phyloP scores from a whole-genome alignment of 2,113 vertebrate species.

The Vulpes vulpes region DNA sequence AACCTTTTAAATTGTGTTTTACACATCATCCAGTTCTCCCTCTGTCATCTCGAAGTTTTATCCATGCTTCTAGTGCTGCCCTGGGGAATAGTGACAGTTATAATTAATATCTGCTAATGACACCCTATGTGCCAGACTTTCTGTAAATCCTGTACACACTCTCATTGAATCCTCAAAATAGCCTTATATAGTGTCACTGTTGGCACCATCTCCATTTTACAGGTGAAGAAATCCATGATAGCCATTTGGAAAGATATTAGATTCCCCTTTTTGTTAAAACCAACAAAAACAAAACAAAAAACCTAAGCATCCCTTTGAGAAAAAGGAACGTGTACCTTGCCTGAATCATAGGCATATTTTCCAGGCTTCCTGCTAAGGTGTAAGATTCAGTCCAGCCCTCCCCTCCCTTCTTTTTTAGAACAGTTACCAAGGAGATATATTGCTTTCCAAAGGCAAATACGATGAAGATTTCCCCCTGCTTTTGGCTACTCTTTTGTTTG shows the following conservation, averaged over 20 bases:
- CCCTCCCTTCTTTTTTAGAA: slow-evolving; percentile 71
- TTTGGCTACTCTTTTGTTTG: slow-evolving; percentile 63
- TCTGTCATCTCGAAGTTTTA: slow-evolving; percentile 13
- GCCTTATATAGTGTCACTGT: background rate
- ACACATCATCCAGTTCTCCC: background rate
- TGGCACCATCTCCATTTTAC: background rate
- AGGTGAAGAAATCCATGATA: background rate
- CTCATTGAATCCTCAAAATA: background rate
- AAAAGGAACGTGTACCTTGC: slow-evolving; percentile 31
- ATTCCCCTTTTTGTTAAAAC: slow-evolving; percentile 44
- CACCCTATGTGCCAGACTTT: background rate
- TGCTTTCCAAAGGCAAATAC: slow-evolving; percentile 78
- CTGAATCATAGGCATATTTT: slow-evolving; percentile 56
- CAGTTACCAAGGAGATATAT: slow-evolving; percentile 84
- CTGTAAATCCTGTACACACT: background rate
- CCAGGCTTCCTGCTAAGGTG: slow-evolving; percentile 63
- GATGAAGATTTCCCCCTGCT: slow-evolving; percentile 56
- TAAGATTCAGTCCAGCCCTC: slow-evolving; percentile 60
- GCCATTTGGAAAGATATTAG: background rate
- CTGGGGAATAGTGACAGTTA: background rate
- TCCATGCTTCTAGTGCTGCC: background rate
- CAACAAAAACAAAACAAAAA: background rate
- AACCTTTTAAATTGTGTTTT: slow-evolving; percentile 7
- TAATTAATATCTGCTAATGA: background rate
- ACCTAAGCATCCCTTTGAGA: background rate